Evolutionary conservation across 2,797 vertebrate species (phyloP).

Genomic region (Sparus aurata): DNA sequence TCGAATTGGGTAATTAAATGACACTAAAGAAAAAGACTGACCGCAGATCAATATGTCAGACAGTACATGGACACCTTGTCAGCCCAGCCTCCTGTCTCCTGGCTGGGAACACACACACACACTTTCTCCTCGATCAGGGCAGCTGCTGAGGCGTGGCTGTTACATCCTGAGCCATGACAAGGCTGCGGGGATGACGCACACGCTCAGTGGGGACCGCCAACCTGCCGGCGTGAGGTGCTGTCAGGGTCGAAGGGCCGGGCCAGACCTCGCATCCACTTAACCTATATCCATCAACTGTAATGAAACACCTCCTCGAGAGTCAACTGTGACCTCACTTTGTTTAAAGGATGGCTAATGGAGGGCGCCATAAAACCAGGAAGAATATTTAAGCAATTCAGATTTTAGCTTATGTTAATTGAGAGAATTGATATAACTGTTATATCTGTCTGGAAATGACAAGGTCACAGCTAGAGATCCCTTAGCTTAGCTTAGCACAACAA

Average conservation of each 20-base stretch:
- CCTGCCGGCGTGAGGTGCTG: constrained; percentile 28
- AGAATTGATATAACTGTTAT: not conserved
- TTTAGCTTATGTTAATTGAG: not conserved
- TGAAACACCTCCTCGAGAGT: constrained; percentile 58
- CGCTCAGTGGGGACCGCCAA: constrained; percentile 36
- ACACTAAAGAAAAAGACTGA: constrained; percentile 5
- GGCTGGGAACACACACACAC: no score
- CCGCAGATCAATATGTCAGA: constrained; percentile 28
- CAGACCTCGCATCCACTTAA: constrained; percentile 39
- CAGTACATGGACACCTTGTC: constrained; percentile 29
- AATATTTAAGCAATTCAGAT: not conserved
- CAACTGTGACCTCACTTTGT: constrained; percentile 19
- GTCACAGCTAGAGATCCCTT: not conserved
- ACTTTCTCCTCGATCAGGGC: constrained; percentile 25
- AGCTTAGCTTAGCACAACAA: not conserved
- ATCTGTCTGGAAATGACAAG: not conserved
- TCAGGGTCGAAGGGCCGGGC: constrained; percentile 32
- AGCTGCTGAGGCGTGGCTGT: constrained; percentile 61
- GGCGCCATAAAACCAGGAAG: not conserved
- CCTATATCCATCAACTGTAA: constrained; percentile 59
- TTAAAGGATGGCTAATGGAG: not conserved
- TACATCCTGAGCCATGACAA: constrained; percentile 50
- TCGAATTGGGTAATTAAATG: not conserved
- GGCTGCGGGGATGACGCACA: constrained; percentile 44
- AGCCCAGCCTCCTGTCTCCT: constrained; percentile 24